Evolutionary conservation across 2,113 vertebrate genomes (phyloP).

Genomic region (Thoracochromis brauschi): DNA sequence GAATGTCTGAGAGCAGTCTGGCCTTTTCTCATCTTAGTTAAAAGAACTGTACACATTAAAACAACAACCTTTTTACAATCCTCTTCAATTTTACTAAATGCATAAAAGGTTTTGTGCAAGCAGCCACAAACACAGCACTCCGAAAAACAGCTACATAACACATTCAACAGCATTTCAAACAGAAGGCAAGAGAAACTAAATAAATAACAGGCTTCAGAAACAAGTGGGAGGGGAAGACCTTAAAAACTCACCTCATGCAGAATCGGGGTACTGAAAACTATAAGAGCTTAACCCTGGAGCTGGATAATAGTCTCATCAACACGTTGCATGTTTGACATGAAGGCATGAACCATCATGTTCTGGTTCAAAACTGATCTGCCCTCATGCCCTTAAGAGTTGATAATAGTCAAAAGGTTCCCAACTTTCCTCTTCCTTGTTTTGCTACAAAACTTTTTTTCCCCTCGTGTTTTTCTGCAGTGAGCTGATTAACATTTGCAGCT

Average conservation of each 20-base stretch:
- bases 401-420: background rate
- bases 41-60: background rate
- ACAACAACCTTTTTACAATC: background rate
- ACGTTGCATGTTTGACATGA: background rate
- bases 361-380: background rate
- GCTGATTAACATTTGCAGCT: background rate
- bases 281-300: background rate
- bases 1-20: background rate
- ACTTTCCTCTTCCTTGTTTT: background rate
- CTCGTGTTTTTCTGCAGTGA: background rate
- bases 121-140: background rate
- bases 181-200: background rate
- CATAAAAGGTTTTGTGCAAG: conserved; percentile 24
- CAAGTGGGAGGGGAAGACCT: background rate
- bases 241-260: background rate
- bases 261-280: background rate
- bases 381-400: background rate
- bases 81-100: background rate
- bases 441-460: background rate
- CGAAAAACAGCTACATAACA: background rate
- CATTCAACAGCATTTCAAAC: conserved; percentile 27
- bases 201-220: conserved; percentile 10
- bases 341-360: background rate
- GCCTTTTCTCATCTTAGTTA: conserved; percentile 8
- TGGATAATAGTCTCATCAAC: background rate